These are phyloP conservation scores for Drosophila neonasuta DNA, from an alignment of 2,888 invertebrate species.

Conservation along the genomic window DNA sequence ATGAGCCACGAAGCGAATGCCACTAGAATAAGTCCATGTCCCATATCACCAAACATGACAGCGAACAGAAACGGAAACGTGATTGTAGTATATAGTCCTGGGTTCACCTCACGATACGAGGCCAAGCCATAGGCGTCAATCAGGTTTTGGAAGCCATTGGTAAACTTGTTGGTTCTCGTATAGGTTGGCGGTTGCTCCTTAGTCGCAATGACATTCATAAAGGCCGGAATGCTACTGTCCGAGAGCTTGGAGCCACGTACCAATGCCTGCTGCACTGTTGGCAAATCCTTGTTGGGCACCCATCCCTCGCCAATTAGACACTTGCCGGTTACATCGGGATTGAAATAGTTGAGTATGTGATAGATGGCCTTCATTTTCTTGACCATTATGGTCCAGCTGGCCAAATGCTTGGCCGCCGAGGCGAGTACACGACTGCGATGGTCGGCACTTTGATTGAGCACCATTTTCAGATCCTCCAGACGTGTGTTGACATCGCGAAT, in stretches of 20 bases:
- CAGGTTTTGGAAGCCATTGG: constrained; percentile 94
- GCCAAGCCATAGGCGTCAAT: constrained; percentile 97
- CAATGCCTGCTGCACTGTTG: constrained; percentile 89
- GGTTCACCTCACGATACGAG: constrained; percentile 95
- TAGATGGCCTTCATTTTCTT: constrained; percentile 96
- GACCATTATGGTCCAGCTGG: constrained; percentile 92
- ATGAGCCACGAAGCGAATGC: constrained; percentile 92
- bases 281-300: constrained; percentile 89
- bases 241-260: constrained; percentile 91
- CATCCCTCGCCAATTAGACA: constrained; percentile 95
- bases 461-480: constrained; percentile 90
- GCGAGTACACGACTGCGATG: constrained; percentile 91
- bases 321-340: constrained; percentile 94
- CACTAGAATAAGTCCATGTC: constrained; percentile 93
- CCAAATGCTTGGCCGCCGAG: constrained; percentile 90
- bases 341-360: constrained; percentile 95
- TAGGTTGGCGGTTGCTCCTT: constrained; percentile 93
- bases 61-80: constrained; percentile 98
- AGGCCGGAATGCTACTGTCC: constrained; percentile 95
- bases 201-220: constrained; percentile 93
- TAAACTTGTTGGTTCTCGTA: constrained; percentile 95
- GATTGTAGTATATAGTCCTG: constrained; percentile 93
- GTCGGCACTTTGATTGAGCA: constrained; percentile 91
- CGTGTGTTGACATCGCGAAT: constrained; percentile 90
- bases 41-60: constrained; percentile 97